Percentiles rank a stretch among this genome's conserved stretches.
phyloP scores from a whole-genome alignment of 2,888 invertebrate species.

The Himalopsyche tibetana region DNA sequence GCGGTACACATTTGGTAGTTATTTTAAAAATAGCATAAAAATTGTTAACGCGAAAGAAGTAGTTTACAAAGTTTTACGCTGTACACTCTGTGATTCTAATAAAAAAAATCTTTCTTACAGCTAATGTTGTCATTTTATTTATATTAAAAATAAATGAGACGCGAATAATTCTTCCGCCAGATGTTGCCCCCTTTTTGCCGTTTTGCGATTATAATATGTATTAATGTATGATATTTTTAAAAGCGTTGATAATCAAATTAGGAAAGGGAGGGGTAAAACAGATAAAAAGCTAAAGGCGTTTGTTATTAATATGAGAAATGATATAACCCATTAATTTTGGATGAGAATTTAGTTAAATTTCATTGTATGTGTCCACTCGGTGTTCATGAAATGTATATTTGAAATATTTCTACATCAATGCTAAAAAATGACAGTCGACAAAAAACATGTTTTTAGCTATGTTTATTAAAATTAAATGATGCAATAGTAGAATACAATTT shows the following conservation, averaged over 20 bases:
- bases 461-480: too few species aligned
- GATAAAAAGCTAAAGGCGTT: constrained; percentile 7
- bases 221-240: constrained; percentile 39
- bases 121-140: constrained; percentile 30
- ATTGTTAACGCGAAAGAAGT: too few species aligned
- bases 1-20: too few species aligned
- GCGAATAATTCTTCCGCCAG: constrained; percentile 26
- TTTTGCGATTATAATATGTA: constrained; percentile 11
- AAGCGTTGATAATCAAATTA: constrained; percentile 36
- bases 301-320: constrained; percentile 23
- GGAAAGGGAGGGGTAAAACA: constrained; percentile 9
- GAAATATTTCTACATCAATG: too few species aligned
- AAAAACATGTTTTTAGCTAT: too few species aligned
- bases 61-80: too few species aligned
- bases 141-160: constrained; percentile 43
- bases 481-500: too few species aligned
- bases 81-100: too few species aligned
- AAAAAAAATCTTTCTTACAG: too few species aligned
- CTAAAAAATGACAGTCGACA: too few species aligned
- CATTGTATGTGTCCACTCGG: background rate
- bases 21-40: too few species aligned
- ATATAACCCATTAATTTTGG: constrained; percentile 18
- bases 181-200: constrained; percentile 8
- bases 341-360: constrained; percentile 14
- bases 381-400: background rate